Conservation (phyloP, 2,113 vertebrate genomes). For the Alouatta palliata region DNA sequence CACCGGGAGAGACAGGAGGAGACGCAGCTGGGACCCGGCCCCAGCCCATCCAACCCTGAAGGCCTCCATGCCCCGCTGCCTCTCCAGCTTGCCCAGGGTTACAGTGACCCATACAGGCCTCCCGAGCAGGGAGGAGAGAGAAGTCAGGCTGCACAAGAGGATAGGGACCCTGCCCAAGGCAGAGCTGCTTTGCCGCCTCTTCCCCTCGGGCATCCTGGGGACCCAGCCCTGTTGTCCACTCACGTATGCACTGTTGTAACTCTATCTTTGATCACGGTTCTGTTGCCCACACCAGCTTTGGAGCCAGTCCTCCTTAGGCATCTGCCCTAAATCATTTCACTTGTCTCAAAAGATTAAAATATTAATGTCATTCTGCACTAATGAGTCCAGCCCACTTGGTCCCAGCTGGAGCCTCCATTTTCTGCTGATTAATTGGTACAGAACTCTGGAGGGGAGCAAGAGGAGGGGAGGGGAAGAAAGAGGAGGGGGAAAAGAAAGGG, state of each 20-base stretch:
- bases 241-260: rapidly evolving
- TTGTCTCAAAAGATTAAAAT: constrained; percentile 27
- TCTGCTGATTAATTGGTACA: constrained; percentile 73
- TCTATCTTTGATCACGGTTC: not conserved
- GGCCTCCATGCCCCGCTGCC: rapidly evolving
- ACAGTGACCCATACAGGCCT: not conserved
- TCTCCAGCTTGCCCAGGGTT: not conserved
- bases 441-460: not conserved
- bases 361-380: constrained; percentile 72
- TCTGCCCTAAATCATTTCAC: not conserved
- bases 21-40: not conserved
- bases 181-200: not conserved
- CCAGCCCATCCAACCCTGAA: not conserved
- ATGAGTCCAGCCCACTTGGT: constrained; percentile 69
- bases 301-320: not conserved
- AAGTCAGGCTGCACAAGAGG: not conserved
- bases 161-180: not conserved
- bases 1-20: not conserved
- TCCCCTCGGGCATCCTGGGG: rapidly evolving
- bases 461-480: not conserved
- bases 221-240: not conserved
- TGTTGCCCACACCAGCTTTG: not conserved
- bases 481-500: not conserved
- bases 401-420: constrained; percentile 70
- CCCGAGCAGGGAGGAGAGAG: not conserved